A percentile compares a stretch with the other conserved stretches of the same genome.
Conservation (phyloP, 2,888 invertebrate species). For the Elmis aenea region DNA sequence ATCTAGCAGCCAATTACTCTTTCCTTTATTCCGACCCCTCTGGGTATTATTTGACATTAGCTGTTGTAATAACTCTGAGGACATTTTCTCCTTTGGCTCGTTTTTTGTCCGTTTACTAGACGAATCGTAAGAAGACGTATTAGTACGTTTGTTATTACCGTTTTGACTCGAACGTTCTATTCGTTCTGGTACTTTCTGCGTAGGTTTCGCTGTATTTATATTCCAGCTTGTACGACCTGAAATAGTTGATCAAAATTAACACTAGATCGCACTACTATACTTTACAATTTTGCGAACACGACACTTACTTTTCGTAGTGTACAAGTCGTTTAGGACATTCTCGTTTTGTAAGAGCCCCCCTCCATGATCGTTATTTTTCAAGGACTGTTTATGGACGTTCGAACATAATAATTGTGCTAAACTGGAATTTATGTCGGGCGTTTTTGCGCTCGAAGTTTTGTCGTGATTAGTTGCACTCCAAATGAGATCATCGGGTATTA, state of each 20-base stretch:
- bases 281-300: too few relatives aligned
- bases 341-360: slow-evolving; percentile 39
- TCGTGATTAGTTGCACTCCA: slow-evolving; percentile 55
- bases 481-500: slow-evolving; percentile 70
- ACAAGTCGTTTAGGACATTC: slow-evolving; percentile 39
- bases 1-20: slow-evolving; percentile 39
- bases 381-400: slow-evolving; percentile 37
- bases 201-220: slow-evolving; percentile 9
- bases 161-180: slow-evolving; percentile 20
- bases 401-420: slow-evolving; percentile 51
- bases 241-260: slow-evolving; percentile 5
- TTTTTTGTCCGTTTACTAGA: slow-evolving; percentile 35
- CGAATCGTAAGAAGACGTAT: slow-evolving; percentile 31
- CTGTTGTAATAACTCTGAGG: slow-evolving; percentile 56
- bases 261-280: too few relatives aligned
- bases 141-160: slow-evolving; percentile 31
- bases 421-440: slow-evolving; percentile 37
- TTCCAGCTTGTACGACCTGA: slow-evolving; percentile 24
- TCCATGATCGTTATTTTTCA: slow-evolving; percentile 45
- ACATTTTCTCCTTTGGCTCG: slow-evolving; percentile 44
- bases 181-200: slow-evolving; percentile 18
- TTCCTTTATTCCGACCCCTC: slow-evolving; percentile 39
- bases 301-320: slow-evolving; percentile 26
- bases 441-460: slow-evolving; percentile 52
- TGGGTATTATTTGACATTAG: slow-evolving; percentile 50